Evolutionary conservation across 1,140 invertebrate species (phyloP).

Genomic region (Leptinotarsa texana): DNA sequence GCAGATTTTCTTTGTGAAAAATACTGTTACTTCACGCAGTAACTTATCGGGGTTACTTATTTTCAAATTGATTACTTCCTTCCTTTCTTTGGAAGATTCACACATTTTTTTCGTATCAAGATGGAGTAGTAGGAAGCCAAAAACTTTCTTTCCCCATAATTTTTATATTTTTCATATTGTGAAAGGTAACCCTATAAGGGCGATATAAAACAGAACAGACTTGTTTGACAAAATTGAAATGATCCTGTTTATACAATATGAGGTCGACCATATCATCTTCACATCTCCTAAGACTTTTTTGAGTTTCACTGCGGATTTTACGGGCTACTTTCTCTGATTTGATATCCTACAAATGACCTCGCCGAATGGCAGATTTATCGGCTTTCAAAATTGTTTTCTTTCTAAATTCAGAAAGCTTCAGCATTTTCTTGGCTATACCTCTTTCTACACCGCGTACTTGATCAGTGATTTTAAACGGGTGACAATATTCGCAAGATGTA

Average conservation of each 20-base stretch:
- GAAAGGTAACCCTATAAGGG: no score
- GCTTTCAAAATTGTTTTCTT: neutral
- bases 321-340: neutral
- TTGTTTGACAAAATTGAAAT: neutral
- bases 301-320: neutral
- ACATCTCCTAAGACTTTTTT: neutral
- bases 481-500: neutral
- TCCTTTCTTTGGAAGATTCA: no score
- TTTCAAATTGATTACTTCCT: no score
- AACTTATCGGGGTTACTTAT: no score
- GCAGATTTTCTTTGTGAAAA: no score
- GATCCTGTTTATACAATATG: neutral
- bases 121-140: no score
- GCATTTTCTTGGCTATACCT: neutral
- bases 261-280: neutral
- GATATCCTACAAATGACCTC: neutral
- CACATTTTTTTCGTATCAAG: no score
- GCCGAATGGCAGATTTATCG: neutral
- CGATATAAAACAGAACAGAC: neutral
- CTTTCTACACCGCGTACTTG: neutral
- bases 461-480: neutral
- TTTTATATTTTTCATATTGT: no score
- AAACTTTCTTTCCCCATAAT: no score
- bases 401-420: no score
- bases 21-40: no score